Evolutionary conservation across 2,888 invertebrate genomes (phyloP), one percentile per base, ranked within the genome.

Genomic region (Antitype chi): DNA sequence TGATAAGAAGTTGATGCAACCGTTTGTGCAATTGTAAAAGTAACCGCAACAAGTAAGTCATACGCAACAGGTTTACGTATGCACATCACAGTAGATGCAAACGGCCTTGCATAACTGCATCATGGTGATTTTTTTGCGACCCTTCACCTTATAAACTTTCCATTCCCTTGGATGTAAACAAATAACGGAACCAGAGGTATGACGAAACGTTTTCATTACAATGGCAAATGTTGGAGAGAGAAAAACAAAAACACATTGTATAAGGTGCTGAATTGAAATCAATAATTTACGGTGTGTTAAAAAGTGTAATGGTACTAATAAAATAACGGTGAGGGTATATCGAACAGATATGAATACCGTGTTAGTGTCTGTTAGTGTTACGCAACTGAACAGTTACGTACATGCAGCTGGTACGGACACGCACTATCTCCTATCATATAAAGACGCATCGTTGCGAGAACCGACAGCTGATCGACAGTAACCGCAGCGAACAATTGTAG

Each of bases 401-500:
- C 82, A 86, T 89, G 86, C 80, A 87, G 78, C 89, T 89, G 85
- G 90, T 90, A 92, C 91, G 90, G 91, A 91, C 92, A 95, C 94
- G 94, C 94, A 94, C 94, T 94, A 95, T 95, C 95, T 94, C 92
- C 91, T 90, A 93, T 93, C 93, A 92, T 93, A 94, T 94, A 94
- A 91, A 92, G 93, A 94, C 93, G 92, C 93, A 94, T 93, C 93
- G 93, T 92, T 92, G 93, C 94, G 92, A 91, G 91, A 93, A 91
- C 89, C 79, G 94, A 94, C 94, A 93, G 91, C 91, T 93, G 94
- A 94, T 93, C 90, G 93, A 91, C 91, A 89, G 88, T 86, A 89
- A 85, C 82, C 82, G 81, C 62, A 78, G 70, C 49, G 71, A 70
- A 70, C 70, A 66, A 77, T 72, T 74, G 70, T 67, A 57, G 28